A percentile compares a stretch with the other conserved stretches of the same genome.
These are phyloP conservation scores for Dendrophyllia cribrosa DNA, from an alignment of 64 coral and sea anemone species.

Conservation along the genomic window DNA sequence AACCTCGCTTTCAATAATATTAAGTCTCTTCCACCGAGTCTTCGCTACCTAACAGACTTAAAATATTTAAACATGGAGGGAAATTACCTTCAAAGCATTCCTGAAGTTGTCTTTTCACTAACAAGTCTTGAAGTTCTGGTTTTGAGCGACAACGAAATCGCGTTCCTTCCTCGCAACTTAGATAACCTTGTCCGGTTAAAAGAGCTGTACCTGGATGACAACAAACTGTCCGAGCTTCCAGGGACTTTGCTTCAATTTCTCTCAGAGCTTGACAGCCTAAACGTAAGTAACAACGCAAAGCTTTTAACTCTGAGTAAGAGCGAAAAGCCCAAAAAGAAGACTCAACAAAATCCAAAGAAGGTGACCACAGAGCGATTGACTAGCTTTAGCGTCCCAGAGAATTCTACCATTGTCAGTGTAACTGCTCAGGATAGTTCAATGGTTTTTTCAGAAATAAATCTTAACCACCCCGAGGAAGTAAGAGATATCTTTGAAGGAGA, in stretches of 20 bases:
- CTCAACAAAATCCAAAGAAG: neutral
- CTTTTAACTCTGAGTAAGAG: slow-evolving; percentile 13
- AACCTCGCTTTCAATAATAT: slow-evolving; percentile 77
- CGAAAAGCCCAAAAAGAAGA: slow-evolving; percentile 27
- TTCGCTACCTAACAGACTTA: slow-evolving; percentile 56
- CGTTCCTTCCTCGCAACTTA: slow-evolving; percentile 28
- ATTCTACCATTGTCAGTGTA: neutral
- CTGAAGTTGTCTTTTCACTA: slow-evolving; percentile 72
- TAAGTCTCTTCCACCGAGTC: slow-evolving; percentile 64
- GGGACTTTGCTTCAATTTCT: slow-evolving; percentile 52
- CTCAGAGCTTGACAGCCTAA: slow-evolving; percentile 49
- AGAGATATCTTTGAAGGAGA: slow-evolving; percentile 68
- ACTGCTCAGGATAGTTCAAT: slow-evolving; percentile 51
- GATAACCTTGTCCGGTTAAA: slow-evolving; percentile 45
- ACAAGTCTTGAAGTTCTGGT: slow-evolving; percentile 74
- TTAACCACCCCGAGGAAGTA: slow-evolving; percentile 10
- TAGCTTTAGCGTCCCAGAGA: neutral
- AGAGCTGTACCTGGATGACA: slow-evolving; percentile 84
- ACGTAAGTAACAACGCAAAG: slow-evolving; percentile 74
- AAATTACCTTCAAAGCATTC: slow-evolving; percentile 71
- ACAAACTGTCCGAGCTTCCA: slow-evolving; percentile 62
- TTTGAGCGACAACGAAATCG: slow-evolving; percentile 86
- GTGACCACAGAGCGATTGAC: neutral
- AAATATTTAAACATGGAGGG: slow-evolving; percentile 80
- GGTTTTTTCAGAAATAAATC: slow-evolving; percentile 83